Evolutionary conservation across 2,113 vertebrate genomes (phyloP).

Genomic region (Corapipo altera): DNA sequence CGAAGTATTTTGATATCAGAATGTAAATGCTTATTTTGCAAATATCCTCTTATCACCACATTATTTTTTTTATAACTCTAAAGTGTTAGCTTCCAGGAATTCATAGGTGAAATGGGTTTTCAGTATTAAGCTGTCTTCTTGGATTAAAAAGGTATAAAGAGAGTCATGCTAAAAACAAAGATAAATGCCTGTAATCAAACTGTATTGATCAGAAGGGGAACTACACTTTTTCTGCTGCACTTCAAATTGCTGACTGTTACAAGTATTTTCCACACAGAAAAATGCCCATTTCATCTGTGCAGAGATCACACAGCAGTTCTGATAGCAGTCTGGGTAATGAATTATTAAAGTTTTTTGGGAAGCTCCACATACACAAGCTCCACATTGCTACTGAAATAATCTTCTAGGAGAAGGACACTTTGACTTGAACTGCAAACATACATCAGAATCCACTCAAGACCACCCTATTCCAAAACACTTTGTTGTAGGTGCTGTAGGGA

Average conservation of each 20-base stretch:
- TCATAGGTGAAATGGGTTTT: background rate
- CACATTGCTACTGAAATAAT: background rate
- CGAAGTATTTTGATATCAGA: background rate
- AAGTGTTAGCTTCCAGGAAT: background rate
- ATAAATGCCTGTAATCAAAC: background rate
- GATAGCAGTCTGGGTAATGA: rapidly evolving
- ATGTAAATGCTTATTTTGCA: background rate
- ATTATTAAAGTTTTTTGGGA: background rate
- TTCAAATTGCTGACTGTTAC: background rate
- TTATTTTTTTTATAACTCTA: background rate
- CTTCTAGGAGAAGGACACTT: background rate
- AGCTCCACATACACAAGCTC: background rate
- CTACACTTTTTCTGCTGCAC: background rate
- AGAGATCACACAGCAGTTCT: background rate
- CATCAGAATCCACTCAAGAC: background rate
- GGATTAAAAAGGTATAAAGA: background rate
- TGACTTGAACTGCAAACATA: background rate
- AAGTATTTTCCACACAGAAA: background rate
- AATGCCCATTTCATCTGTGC: background rate
- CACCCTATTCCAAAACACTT: background rate
- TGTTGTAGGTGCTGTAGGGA: background rate
- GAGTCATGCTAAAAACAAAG: background rate
- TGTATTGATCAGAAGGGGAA: background rate
- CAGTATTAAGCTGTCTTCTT: background rate
- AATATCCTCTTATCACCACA: background rate